Base-by-base conservation (phyloP, 2,113 vertebrate genomes). In the Nerophis lumbriciformis region DNA sequence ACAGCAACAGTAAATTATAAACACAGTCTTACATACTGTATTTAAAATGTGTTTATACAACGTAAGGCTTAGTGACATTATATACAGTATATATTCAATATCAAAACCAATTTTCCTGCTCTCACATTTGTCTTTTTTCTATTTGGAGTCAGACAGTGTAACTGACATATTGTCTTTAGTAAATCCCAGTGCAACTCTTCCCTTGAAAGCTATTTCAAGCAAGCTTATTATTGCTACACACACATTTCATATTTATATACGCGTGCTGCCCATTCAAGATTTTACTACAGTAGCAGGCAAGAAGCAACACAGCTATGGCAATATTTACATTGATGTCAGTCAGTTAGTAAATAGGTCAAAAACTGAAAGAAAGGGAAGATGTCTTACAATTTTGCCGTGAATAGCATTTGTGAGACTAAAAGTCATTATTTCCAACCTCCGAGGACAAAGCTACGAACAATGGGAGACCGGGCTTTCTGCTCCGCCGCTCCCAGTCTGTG, bases 191-290 rank as follows among this genome's bases (percentile, higher is more conserved):
- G 14, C 10, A 7, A 48, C 13, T 48, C 48, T 48, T 48, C 14
- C 48, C 48, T 48, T 15, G 16, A 55, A 55, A 72, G 53, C 54
- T 53, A 5, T 5, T 68, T 63, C 38, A 62, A 66, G 78, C 69
- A 68, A n/a, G 39, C 21, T 37, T 59, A 52, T 76, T 80, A 68
- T 69, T 77, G 62, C 69, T 72, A 56, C 51, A 28, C 11, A 28
- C 8, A 1, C 21, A 0, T 15, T 39, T 53, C 74, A 61, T 2
- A 59, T 77, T 36, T 28, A 68, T 64, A 61, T 49, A 71, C 64
- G 47, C 59, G 48, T 55, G 39, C 49, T 12, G 14, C 63, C 52
- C 65, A 73, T 56, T 71, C 36, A 61, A 60, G 71, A 61, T 79
- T 69, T 56, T 38, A 63, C 66, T 74, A 67, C 59, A 58, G 54